These are phyloP conservation scores for Philonicus albiceps DNA, from an alignment of 2,888 invertebrate species.

Conservation along the genomic window DNA sequence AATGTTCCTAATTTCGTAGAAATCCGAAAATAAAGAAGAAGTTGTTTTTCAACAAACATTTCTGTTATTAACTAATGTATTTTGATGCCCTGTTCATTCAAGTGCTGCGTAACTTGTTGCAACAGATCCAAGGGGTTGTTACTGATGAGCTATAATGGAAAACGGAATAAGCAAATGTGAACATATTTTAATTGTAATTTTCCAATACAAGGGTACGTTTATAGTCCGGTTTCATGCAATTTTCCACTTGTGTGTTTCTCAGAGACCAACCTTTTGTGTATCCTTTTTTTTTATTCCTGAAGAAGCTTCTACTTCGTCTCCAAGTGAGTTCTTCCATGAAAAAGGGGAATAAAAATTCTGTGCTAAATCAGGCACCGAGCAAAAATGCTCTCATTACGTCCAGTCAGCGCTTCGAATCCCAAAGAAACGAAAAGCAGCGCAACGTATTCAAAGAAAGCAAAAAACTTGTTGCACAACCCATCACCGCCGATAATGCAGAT, in stretches of 20 bases:
- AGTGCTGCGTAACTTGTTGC: too few species aligned
- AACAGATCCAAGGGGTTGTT: too few species aligned
- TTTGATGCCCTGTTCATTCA: too few species aligned
- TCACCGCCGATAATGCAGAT: neutral
- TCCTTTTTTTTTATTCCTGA: neutral
- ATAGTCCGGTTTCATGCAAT: too few species aligned
- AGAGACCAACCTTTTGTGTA: neutral
- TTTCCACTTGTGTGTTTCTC: neutral
- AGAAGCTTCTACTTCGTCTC: neutral
- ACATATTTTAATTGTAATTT: too few species aligned
- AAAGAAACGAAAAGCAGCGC: neutral
- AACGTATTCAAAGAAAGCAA: neutral
- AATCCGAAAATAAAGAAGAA: too few species aligned
- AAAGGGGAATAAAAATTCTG: neutral
- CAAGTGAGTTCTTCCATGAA: neutral
- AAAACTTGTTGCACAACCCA: conserved; percentile 20
- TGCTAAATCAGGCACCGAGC: neutral
- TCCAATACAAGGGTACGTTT: too few species aligned
- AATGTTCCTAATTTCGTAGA: too few species aligned
- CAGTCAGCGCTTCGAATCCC: neutral
- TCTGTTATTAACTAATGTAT: too few species aligned
- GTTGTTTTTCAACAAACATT: too few species aligned
- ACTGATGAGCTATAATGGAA: too few species aligned
- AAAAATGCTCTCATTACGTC: conserved; percentile 18
- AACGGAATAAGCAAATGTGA: too few species aligned